Conservation (phyloP, 2,888 invertebrate species). For the Agriotes lineatus region DNA sequence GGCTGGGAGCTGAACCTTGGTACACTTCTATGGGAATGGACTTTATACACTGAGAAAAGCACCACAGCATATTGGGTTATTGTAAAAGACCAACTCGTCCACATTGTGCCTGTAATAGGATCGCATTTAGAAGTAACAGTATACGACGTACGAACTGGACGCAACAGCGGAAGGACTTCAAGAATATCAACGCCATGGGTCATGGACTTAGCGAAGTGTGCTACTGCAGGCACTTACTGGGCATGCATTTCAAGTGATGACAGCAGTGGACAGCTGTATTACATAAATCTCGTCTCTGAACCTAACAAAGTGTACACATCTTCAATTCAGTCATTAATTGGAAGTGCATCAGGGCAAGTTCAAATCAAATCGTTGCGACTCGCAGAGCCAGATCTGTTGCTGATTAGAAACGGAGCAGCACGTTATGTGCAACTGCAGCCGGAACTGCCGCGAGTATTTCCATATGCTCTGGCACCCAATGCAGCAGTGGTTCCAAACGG, state of each 20-base stretch:
- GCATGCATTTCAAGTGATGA: conserved; percentile 73
- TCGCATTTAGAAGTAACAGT: conserved; percentile 76
- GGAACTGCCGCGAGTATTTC: conserved; percentile 66
- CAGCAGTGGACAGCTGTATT: conserved; percentile 70
- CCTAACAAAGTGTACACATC: conserved; percentile 45
- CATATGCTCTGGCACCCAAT: conserved; percentile 65
- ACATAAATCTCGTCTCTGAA: conserved; percentile 73
- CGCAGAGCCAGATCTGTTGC: conserved; percentile 51
- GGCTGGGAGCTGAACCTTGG: conserved; percentile 85
- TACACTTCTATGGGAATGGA: conserved; percentile 83
- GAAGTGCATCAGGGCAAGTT: conserved; percentile 48
- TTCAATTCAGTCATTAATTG: conserved; percentile 49
- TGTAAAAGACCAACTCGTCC: conserved; percentile 71
- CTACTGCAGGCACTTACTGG: conserved; percentile 74
- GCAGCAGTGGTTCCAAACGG: conserved; percentile 58
- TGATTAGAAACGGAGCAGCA: conserved; percentile 52
- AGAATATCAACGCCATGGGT: conserved; percentile 76
- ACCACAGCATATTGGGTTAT: conserved; percentile 71
- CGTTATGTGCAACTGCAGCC: conserved; percentile 53
- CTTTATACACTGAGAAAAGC: conserved; percentile 62
- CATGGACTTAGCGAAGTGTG: conserved; percentile 66
- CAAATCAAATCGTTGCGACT: conserved; percentile 50
- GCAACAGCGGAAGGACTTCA: conserved; percentile 69
- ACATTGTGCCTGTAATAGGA: conserved; percentile 72
- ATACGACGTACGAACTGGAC: conserved; percentile 74